phyloP scores from a whole-genome alignment of 2,888 invertebrate genomes.

The Meganola albula region DNA sequence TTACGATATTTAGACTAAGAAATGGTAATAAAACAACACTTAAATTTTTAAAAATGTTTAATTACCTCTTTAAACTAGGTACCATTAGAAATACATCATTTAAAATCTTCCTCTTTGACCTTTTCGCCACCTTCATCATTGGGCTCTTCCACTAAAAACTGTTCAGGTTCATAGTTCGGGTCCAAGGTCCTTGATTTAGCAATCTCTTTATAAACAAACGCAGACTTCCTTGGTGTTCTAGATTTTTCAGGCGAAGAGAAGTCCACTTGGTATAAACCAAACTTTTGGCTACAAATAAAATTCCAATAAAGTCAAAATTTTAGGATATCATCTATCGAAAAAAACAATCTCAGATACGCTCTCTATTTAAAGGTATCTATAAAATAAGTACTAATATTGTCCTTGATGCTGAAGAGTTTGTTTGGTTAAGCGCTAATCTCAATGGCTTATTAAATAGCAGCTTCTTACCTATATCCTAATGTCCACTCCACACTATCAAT shows the following conservation, averaged over 20 bases:
- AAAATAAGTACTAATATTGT: no score
- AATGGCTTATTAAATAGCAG: no score
- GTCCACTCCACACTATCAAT: conserved; percentile 83
- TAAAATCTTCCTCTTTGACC: no score
- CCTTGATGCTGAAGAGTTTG: no score
- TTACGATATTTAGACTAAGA: no score
- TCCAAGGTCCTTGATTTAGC: conserved; percentile 55
- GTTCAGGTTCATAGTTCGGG: conserved; percentile 46
- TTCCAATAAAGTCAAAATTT: conserved; percentile 8
- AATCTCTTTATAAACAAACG: conserved; percentile 61
- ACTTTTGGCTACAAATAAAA: conserved; percentile 74
- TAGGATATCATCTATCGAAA: not conserved
- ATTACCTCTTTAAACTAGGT: no score
- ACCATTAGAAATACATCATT: no score
- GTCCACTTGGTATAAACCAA: conserved; percentile 83
- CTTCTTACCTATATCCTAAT: conserved; percentile 76
- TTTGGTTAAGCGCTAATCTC: no score
- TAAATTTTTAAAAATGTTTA: no score
- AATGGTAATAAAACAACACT: no score
- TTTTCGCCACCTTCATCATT: no score
- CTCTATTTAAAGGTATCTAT: not conserved
- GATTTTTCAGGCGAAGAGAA: conserved; percentile 76
- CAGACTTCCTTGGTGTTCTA: conserved; percentile 81
- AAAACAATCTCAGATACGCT: not conserved
- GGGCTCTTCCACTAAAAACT: conserved; percentile 29